Evolutionary conservation across 2,888 invertebrate species (phyloP).

Genomic region (Steinernema scapterisci): DNA sequence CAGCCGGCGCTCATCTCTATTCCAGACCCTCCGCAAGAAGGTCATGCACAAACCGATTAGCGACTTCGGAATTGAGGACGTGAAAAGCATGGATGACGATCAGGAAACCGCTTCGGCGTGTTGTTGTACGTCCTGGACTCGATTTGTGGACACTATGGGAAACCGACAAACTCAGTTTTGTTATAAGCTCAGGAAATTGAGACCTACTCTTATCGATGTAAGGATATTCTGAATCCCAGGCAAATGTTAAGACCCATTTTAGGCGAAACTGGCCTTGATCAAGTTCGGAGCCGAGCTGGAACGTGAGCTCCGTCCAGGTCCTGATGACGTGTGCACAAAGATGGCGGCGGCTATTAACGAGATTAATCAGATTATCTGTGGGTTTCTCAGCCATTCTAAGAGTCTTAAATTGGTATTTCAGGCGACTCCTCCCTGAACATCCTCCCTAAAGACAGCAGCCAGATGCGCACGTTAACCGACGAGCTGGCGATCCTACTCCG

Average conservation of each 20-base stretch:
- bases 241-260: background rate
- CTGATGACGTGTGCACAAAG: slow-evolving; percentile 6
- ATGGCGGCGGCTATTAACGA: slow-evolving; percentile 10
- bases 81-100: background rate
- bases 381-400: background rate
- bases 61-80: slow-evolving; percentile 7
- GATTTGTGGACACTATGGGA: slow-evolving; percentile 52
- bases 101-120: background rate
- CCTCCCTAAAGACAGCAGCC: slow-evolving; percentile 52
- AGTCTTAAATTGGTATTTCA: slow-evolving; percentile 28
- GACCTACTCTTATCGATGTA: slow-evolving; percentile 44
- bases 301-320: background rate
- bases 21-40: slow-evolving; percentile 1
- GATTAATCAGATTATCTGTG: slow-evolving; percentile 13
- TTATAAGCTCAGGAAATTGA: slow-evolving; percentile 44
- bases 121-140: slow-evolving; percentile 43
- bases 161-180: slow-evolving; percentile 51
- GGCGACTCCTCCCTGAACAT: slow-evolving; percentile 51
- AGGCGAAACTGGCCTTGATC: slow-evolving; percentile 17
- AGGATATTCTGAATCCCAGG: too few relatives aligned
- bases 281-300: slow-evolving; percentile 21
- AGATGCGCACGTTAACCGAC: slow-evolving; percentile 48
- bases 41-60: slow-evolving; percentile 7
- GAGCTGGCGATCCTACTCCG: slow-evolving; percentile 42
- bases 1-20: background rate